Conservation (phyloP, 1,140 invertebrate species). For the Chionoecetes opilio region DNA sequence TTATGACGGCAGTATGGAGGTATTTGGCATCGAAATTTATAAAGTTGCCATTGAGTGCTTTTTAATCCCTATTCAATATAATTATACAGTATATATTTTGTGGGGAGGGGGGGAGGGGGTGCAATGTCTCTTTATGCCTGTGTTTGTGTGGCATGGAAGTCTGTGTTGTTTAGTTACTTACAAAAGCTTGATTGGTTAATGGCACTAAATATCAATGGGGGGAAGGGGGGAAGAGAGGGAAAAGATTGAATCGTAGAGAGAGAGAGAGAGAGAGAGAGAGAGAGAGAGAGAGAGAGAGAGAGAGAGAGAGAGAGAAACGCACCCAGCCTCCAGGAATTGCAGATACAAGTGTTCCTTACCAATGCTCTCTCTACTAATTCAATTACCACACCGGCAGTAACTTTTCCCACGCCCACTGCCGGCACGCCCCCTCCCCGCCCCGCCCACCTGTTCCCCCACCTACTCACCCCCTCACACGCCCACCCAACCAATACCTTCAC, state of each 20-base stretch:
- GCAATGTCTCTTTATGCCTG: neutral
- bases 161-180: neutral
- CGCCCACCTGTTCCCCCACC: no score
- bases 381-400: neutral
- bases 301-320: conserved; percentile 7
- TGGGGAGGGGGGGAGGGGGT: no score
- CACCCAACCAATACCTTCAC: no score
- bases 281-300: conserved; percentile 27
- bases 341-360: conserved; percentile 7
- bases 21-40: neutral
- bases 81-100: neutral
- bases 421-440: neutral
- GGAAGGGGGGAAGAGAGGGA: neutral
- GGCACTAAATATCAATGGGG: neutral
- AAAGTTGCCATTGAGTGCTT: neutral
- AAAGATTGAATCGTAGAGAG: neutral
- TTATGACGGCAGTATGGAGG: neutral
- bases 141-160: neutral
- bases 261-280: conserved; percentile 27
- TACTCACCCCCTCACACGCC: no score
- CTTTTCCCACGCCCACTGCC: neutral
- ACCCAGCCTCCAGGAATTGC: neutral
- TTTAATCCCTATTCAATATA: neutral
- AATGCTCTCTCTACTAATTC: neutral
- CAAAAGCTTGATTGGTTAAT: no score